Base-by-base conservation (phyloP, 2,797 vertebrate genomes). In the Parauchenoglanis ngamensis region DNA sequence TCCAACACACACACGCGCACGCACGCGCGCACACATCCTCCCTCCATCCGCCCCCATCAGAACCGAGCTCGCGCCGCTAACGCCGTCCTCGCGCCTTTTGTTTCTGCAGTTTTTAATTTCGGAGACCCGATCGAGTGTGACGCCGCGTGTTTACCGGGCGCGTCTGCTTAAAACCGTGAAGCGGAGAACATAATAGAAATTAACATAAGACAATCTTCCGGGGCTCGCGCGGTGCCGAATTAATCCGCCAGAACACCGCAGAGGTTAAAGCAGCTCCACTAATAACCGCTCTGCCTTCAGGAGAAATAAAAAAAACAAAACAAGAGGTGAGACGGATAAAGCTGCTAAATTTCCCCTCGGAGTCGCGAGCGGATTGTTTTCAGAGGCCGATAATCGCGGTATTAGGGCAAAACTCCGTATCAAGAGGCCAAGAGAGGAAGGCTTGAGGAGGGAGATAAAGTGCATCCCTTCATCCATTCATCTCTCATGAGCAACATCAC, bases 261-360 rank as follows among this genome's bases (percentile, higher is more conserved):
- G 94, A 95, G 94, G 95, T 96, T 95, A 95, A 94, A 95, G 92
- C 95, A 93, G 94, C 94, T 95, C 95, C 95, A 94, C 94, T 94
- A 95, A 94, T 94, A 93, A 93, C 92, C 91, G 90, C 78, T 94
- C 92, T 94, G 91, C 93, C 94, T 94, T 92, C 91, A 90, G 92
- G 93, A 93, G 92, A 82, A 76, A 75, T 0, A 49, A 54, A 52
- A 83, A 80, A 54, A 80, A 67, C 70, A 44, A 61, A 59, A 52
- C 46, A 87, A 77, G 85, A 91, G 93, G 75, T 91, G 92, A 93
- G 92, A 92, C 92, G 92, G 94, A 92, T 92, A 94, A 95, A 93
- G 93, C 94, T 92, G 93, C 92, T 94, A 92, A 94, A 94, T 94
- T 95, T 88, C 59, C 93, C 90, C 93, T 93, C 89, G 90, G 92